Percentiles rank a stretch among this genome's conserved stretches.
These are phyloP conservation scores for Microdon myrmicae DNA, from an alignment of 2,888 invertebrate species.

Conservation along the genomic window DNA sequence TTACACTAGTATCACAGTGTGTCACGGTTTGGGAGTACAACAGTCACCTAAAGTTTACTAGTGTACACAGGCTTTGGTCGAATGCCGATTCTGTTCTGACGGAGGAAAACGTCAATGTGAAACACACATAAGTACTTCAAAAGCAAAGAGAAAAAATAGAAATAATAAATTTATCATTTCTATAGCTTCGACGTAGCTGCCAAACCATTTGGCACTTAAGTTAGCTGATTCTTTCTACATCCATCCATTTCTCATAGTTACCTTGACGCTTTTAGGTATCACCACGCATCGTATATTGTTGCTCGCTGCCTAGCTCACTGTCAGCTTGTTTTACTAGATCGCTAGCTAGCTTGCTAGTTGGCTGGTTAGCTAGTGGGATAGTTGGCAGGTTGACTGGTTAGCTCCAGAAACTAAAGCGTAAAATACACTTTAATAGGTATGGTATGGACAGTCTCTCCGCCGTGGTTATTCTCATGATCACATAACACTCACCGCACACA, in stretches of 20 bases:
- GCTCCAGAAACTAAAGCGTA: slow-evolving; percentile 44
- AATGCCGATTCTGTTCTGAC: no score
- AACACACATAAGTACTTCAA: slow-evolving; percentile 9
- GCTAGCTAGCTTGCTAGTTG: no score
- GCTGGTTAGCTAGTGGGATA: no score
- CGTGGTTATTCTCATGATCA: slow-evolving; percentile 7
- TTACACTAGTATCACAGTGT: no score
- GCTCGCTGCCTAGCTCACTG: no score
- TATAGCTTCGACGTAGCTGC: slow-evolving; percentile 19
- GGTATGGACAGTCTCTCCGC: slow-evolving; percentile 7
- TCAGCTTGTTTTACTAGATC: no score
- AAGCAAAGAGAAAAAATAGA: slow-evolving; percentile 6
- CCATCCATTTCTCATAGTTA: slow-evolving; percentile 36
- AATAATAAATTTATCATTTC: slow-evolving; percentile 16
- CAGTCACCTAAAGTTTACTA: no score
- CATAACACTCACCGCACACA: slow-evolving; percentile 32
- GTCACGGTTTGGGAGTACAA: no score
- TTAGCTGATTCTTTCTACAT: slow-evolving; percentile 27
- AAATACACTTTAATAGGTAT: slow-evolving; percentile 33
- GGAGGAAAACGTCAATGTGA: no score
- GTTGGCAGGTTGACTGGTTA: no score
- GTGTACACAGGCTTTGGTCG: no score
- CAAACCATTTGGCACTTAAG: no score
- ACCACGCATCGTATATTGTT: slow-evolving; percentile 24
- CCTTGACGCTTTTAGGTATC: slow-evolving; percentile 45